Evolutionary conservation across 2,113 vertebrate species (phyloP).

Genomic region (Dromiciops gliroides): DNA sequence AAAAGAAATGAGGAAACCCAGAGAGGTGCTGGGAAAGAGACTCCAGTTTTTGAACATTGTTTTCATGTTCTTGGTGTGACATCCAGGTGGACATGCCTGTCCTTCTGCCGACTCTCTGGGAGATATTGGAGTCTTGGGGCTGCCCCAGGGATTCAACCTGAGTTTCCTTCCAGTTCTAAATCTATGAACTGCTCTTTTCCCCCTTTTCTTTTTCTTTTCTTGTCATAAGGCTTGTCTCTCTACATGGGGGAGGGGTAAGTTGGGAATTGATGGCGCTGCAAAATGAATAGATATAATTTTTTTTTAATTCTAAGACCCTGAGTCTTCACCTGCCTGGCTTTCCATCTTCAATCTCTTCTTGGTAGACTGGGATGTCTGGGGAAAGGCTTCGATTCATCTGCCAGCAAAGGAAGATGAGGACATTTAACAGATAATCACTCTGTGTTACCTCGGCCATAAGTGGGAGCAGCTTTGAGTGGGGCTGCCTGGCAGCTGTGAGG

Average conservation of each 20-base stretch:
- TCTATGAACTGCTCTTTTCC: neutral
- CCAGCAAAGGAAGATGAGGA: neutral
- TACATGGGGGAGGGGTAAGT: neutral
- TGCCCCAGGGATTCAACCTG: neutral
- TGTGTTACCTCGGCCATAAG: neutral
- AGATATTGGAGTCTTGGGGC: neutral
- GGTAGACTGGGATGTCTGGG: neutral
- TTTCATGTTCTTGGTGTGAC: neutral
- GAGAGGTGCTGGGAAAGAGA: neutral
- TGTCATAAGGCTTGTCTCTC: neutral
- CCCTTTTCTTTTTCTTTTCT: neutral
- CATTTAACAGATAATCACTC: neutral
- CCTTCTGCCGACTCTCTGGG: neutral
- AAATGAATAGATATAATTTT: neutral
- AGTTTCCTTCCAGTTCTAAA: neutral
- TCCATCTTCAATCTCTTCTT: neutral
- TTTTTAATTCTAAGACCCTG: neutral
- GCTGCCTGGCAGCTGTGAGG: slow-evolving; percentile 40
- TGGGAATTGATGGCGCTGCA: neutral
- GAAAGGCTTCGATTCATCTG: neutral
- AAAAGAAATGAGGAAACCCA: neutral
- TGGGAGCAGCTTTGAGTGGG: neutral
- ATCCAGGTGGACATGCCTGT: neutral
- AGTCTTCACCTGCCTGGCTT: neutral
- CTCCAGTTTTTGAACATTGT: neutral